Evolutionary conservation across 2,797 vertebrate species (phyloP), one percentile per base, ranked within the genome.

Genomic region (Microcaecilia unicolor): DNA sequence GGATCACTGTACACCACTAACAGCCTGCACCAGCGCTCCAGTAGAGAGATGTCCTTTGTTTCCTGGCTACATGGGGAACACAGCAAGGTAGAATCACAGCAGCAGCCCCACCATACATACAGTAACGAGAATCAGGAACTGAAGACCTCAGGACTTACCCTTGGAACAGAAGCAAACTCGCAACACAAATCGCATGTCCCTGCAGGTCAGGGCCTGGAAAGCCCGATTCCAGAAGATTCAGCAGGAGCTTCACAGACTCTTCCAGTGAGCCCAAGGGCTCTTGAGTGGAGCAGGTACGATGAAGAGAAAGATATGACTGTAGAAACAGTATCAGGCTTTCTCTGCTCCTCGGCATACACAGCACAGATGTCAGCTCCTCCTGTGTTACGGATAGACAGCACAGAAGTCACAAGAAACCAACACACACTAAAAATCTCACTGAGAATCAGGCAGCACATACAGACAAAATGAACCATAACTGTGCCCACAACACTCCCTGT

Each of bases 271-370:
- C 43, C 27, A 25, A 25, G 10, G 74, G 55, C 18, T 53, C 46
- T 9, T 0, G 41, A 25, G 29, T 27, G 31, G 29, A 48, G 1
- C 23, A 33, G 0, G 7, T 26, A 44, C 43, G 42, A 15, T 50
- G 66, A 24, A 69, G 51, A 32, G 36, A 54, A 46, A 80, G 70
- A 50, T 90, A 63, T 16, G 84, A 86, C 41, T 76, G 48, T 13
- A 94, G 68, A 67, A 78, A 84, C 10, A 66, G 30, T 39, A 57
- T 77, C 44, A 80, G 69, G 64, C 87, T 84, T 37, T 78, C 76
- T 25, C 58, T 57, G 43, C 64, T 55, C 39, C 43, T 37, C 30
- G 63, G 68, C 25, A 70, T 49, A 61, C 58, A 63, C 26, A 78
- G 66, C 10, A 81, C 72, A 3, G 55, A 68, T 56, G 1, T 40